Conservation (phyloP, 2,797 vertebrate genomes). For the Pachyuromys duprasi region DNA sequence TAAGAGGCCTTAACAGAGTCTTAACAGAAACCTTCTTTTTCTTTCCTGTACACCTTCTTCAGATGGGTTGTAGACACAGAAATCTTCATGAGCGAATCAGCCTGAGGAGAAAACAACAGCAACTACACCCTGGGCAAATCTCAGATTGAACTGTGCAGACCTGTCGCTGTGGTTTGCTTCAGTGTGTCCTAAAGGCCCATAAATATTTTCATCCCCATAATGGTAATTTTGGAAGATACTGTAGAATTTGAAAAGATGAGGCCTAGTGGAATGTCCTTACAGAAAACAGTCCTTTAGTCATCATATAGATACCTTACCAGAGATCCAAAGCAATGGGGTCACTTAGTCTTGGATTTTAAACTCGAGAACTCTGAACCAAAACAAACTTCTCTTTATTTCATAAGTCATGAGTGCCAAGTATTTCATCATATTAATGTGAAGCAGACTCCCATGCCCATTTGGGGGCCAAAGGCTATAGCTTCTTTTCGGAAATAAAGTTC, state of each 20-base stretch:
- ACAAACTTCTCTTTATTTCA: background rate
- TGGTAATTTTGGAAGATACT: background rate
- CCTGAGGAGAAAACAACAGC: background rate
- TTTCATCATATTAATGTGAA: background rate
- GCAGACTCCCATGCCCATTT: background rate
- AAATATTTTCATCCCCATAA: background rate
- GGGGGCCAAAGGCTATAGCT: background rate
- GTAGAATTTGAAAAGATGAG: background rate
- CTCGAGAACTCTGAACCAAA: background rate
- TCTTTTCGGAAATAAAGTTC: background rate
- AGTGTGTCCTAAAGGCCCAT: background rate
- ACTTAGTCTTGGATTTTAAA: background rate
- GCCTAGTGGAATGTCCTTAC: background rate
- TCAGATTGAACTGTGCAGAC: background rate
- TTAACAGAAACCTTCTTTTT: constrained; percentile 13
- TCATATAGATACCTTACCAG: background rate
- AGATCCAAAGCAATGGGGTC: background rate
- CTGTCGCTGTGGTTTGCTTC: background rate
- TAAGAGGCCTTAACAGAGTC: constrained; percentile 13
- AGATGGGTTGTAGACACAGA: background rate
- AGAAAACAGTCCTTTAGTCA: too few relatives aligned
- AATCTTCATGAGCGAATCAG: background rate
- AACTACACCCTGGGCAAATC: background rate
- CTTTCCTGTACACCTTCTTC: background rate
- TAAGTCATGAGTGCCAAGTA: background rate